Percentiles rank a stretch among this genome's conserved stretches.
phyloP scores from a whole-genome alignment of 1,140 invertebrate genomes.

The Cardiocondyla obscurior region DNA sequence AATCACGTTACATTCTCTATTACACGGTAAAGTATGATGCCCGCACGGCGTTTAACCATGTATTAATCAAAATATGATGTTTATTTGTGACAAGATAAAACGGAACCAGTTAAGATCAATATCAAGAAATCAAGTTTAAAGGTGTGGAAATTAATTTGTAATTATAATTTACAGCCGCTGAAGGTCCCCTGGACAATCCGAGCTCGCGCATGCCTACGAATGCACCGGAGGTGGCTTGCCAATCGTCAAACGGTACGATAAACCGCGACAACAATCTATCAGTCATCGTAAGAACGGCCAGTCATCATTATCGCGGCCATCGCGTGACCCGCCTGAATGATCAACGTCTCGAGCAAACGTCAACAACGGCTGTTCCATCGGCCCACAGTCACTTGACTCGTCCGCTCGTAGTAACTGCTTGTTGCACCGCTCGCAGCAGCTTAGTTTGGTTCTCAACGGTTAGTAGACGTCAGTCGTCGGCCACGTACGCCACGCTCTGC shows the following conservation, averaged over 20 bases:
- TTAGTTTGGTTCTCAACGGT: neutral
- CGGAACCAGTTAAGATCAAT: neutral
- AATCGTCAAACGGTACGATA: conserved; percentile 61
- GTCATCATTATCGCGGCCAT: neutral
- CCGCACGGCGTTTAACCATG: too few relatives aligned
- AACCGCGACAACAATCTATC: conserved; percentile 34
- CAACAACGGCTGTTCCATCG: neutral
- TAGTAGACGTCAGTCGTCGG: conserved; percentile 4
- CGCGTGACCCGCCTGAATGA: neutral
- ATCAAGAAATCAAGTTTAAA: neutral
- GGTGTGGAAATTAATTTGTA: neutral
- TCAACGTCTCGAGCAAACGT: neutral
- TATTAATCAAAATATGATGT: too few relatives aligned
- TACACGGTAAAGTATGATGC: too few relatives aligned
- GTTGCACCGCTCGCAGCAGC: neutral
- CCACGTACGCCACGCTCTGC: neutral
- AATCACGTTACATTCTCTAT: too few relatives aligned
- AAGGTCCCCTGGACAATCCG: neutral
- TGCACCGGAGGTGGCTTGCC: conserved; percentile 33
- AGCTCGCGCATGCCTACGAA: conserved; percentile 6
- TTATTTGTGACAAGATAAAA: neutral
- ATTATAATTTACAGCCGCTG: neutral
- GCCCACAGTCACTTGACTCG: too few relatives aligned
- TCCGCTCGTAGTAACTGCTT: too few relatives aligned
- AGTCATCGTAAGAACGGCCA: conserved; percentile 16